phyloP scores from a whole-genome alignment of 2,888 invertebrate genomes.

The Sclerodermus sp. region DNA sequence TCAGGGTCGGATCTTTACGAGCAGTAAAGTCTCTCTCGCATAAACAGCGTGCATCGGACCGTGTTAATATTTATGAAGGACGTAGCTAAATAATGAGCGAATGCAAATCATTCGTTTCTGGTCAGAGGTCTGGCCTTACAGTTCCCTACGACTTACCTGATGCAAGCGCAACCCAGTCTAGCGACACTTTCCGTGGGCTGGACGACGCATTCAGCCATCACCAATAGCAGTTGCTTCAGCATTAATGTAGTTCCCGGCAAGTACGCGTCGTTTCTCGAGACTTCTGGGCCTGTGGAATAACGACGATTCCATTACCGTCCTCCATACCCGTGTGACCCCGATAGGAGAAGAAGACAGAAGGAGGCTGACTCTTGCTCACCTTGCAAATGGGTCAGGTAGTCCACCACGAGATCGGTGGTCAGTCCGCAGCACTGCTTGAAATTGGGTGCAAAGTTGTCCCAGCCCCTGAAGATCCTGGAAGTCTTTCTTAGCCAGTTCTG shows the following conservation, averaged over 20 bases:
- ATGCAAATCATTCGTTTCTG: constrained; percentile 8
- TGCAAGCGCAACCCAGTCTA: constrained; percentile 88
- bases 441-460: constrained; percentile 80
- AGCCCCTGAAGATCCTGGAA: constrained; percentile 70
- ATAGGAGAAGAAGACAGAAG: too few relatives aligned
- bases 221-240: constrained; percentile 80
- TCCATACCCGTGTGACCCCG: too few relatives aligned
- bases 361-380: too few relatives aligned
- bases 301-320: too few relatives aligned
- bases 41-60: constrained; percentile 5
- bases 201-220: constrained; percentile 87
- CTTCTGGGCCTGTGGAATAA: constrained; percentile 49
- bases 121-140: neutral
- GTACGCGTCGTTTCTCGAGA: constrained; percentile 40
- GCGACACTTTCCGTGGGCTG: constrained; percentile 90
- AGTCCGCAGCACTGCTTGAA: constrained; percentile 95
- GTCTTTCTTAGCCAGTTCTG: constrained; percentile 86
- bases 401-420: constrained; percentile 87
- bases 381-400: constrained; percentile 77
- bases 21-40: neutral
- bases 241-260: constrained; percentile 69
- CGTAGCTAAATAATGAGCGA: constrained; percentile 11
- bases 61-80: constrained; percentile 15
- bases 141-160: constrained; percentile 59
- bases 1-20: too few relatives aligned